These are phyloP conservation scores for Salmo trutta DNA, from an alignment of 2,797 vertebrate species.

Conservation along the genomic window DNA sequence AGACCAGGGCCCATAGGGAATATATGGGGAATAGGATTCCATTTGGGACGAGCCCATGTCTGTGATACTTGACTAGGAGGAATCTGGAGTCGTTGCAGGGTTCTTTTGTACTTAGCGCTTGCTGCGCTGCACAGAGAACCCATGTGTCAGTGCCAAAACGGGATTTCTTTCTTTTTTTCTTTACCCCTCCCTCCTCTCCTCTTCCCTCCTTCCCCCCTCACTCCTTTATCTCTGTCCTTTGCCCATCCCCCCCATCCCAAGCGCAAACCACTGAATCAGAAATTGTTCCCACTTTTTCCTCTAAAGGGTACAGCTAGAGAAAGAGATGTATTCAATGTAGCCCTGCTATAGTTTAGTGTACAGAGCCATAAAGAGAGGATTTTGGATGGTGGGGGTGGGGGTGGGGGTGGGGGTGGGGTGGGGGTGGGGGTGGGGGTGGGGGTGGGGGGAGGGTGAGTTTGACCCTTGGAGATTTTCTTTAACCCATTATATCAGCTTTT, in stretches of 20 bases:
- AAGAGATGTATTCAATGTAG: not conserved
- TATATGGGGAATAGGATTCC: too few species aligned
- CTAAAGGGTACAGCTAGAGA: too few species aligned
- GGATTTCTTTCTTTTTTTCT: constrained; percentile 67
- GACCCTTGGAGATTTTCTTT: constrained; percentile 76
- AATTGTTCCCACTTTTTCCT: constrained; percentile 35
- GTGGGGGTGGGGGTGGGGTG: too few species aligned
- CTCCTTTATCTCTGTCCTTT: not conserved
- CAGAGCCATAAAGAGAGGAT: constrained; percentile 46
- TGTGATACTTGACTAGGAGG: constrained; percentile 79
- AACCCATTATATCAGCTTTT: constrained; percentile 80
- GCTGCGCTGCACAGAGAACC: constrained; percentile 49
- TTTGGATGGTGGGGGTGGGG: constrained; percentile 24
- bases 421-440: too few species aligned
- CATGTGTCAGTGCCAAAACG: constrained; percentile 65
- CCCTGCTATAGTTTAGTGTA: constrained; percentile 19
- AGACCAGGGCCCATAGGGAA: too few species aligned
- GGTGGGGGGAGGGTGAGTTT: constrained; percentile 23
- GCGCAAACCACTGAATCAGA: constrained; percentile 67
- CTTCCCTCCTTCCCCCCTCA: constrained; percentile 24
- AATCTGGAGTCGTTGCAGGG: constrained; percentile 83
- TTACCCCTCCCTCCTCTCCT: constrained; percentile 25
- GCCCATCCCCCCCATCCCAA: constrained; percentile 43
- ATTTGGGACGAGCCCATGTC: constrained; percentile 45
- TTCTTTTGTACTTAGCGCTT: constrained; percentile 74